Conservation (phyloP, 1,140 invertebrate species). For the Drosophila mayri region DNA sequence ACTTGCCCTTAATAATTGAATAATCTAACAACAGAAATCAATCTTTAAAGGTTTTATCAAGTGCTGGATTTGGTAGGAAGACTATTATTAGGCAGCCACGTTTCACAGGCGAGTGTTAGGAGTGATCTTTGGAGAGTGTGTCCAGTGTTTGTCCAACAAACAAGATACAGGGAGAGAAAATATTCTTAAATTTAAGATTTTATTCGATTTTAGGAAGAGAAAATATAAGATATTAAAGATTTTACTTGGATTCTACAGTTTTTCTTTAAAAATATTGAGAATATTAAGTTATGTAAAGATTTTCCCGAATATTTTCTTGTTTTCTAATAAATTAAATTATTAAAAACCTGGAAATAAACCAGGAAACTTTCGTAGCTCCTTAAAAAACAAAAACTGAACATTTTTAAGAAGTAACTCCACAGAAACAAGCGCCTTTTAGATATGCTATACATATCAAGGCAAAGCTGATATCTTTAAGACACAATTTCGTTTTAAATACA, state of each 20-base stretch:
- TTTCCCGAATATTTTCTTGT: not conserved
- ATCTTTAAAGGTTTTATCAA: not conserved
- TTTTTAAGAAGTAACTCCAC: not conserved
- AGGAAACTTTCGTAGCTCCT: fast-evolving
- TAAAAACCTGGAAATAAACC: not conserved
- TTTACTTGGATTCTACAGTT: not conserved
- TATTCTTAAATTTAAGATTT: no score
- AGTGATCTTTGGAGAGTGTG: constrained; percentile 20
- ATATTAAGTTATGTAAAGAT: not conserved
- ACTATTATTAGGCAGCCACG: constrained; percentile 44
- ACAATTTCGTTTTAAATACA: not conserved
- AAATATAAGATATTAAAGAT: not conserved
- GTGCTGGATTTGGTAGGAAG: constrained; percentile 24
- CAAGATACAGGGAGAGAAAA: constrained; percentile 8
- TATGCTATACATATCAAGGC: constrained; percentile 1
- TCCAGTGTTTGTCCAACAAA: not conserved
- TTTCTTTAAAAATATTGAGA: not conserved
- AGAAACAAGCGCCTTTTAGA: not conserved
- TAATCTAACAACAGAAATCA: constrained; percentile 1
- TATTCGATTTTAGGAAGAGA: not conserved
- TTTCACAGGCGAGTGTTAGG: constrained; percentile 56
- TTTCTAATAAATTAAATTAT: not conserved
- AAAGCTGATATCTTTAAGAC: not conserved
- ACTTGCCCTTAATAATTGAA: constrained; percentile 13
- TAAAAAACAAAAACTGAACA: not conserved